A percentile compares a stretch with the other conserved stretches of the same genome.
These are phyloP conservation scores for Eumacrocentrus americanus DNA, from an alignment of 2,888 invertebrate genomes.

Conservation along the genomic window DNA sequence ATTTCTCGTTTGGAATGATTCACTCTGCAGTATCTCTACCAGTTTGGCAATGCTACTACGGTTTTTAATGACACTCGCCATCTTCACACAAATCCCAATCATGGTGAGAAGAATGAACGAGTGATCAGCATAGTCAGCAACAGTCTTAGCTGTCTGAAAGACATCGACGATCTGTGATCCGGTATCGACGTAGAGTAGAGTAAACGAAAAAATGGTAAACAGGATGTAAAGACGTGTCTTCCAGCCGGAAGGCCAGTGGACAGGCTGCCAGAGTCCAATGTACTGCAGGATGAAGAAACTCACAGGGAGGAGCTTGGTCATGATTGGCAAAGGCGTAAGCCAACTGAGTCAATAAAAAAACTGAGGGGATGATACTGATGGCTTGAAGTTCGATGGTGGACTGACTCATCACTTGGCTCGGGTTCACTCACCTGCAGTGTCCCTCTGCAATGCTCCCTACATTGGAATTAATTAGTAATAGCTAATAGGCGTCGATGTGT, in stretches of 20 bases:
- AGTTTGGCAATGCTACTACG: constrained; percentile 25
- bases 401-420: neutral
- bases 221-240: constrained; percentile 25
- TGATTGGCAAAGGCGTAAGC: constrained; percentile 2
- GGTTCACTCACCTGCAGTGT: constrained; percentile 3
- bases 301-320: constrained; percentile 9
- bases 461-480: neutral
- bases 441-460: neutral
- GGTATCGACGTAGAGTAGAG: constrained; percentile 12
- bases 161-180: constrained; percentile 24
- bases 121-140: constrained; percentile 24
- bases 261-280: constrained; percentile 34
- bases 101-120: constrained; percentile 31
- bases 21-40: constrained; percentile 14
- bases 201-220: constrained; percentile 29
- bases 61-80: constrained; percentile 25
- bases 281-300: constrained; percentile 21
- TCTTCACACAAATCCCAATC: constrained; percentile 30
- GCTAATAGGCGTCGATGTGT: neutral
- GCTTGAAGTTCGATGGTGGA: neutral
- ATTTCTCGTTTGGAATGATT: constrained; percentile 15
- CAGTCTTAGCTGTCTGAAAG: neutral
- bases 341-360: neutral
- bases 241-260: constrained; percentile 30
- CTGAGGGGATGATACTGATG: neutral